phyloP scores from a whole-genome alignment of 2,888 invertebrate genomes.

The Uloborus plumipes region DNA sequence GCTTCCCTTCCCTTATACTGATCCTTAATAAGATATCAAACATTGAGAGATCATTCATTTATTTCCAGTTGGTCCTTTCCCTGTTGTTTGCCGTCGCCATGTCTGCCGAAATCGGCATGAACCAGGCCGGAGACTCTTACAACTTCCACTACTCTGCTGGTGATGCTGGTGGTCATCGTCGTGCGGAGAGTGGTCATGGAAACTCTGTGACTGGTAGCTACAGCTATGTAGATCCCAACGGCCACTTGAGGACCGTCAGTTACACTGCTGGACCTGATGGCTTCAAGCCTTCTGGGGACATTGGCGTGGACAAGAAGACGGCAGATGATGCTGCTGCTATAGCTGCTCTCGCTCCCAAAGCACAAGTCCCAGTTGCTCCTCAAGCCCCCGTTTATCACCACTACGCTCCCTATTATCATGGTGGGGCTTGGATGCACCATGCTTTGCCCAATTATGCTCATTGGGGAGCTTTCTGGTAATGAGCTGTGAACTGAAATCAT shows the following conservation, averaged over 20 bases:
- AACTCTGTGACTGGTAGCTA: conserved; percentile 57
- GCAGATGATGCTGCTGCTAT: conserved; percentile 61
- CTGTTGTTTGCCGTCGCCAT: conserved; percentile 45
- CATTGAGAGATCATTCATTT: background rate
- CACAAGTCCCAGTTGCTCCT: conserved; percentile 16
- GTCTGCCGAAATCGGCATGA: conserved; percentile 42
- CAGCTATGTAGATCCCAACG: conserved; percentile 64
- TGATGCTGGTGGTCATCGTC: conserved; percentile 48
- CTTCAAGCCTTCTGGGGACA: conserved; percentile 64
- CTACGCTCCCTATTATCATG: conserved; percentile 33
- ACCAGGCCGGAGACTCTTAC: conserved; percentile 46
- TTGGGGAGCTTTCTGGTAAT: conserved; percentile 45
- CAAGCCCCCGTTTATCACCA: conserved; percentile 14
- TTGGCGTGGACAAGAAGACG: conserved; percentile 63
- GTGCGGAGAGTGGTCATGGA: conserved; percentile 35
- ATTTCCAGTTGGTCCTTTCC: conserved; percentile 29
- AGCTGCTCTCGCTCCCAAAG: conserved; percentile 60
- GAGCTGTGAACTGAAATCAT: background rate
- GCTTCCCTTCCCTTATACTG: too few species aligned
- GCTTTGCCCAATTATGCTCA: conserved; percentile 19
- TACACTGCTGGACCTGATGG: conserved; percentile 63
- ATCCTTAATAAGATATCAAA: too few species aligned
- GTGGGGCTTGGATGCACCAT: conserved; percentile 24
- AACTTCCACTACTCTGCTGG: conserved; percentile 57
- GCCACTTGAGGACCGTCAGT: conserved; percentile 49